Conservation (phyloP, 1,140 invertebrate species). For the Brachionus angularis region DNA sequence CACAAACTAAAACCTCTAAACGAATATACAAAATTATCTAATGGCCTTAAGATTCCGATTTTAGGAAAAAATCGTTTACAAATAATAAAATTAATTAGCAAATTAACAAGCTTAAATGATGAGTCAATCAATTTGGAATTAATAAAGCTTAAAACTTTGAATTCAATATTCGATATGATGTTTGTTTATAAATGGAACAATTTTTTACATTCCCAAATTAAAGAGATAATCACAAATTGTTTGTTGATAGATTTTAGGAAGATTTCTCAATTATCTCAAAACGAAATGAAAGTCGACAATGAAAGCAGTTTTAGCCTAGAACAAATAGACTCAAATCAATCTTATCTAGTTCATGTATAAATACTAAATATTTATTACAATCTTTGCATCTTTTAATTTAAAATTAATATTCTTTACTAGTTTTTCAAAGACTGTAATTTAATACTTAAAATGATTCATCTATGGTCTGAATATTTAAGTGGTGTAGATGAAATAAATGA, state of each 20-base stretch:
- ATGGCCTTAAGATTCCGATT: not conserved
- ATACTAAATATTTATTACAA: not conserved
- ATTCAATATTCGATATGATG: slow-evolving; percentile 20
- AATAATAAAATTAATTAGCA: slow-evolving; percentile 9
- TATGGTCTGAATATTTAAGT: slow-evolving; percentile 23
- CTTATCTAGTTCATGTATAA: no score
- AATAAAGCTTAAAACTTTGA: not conserved
- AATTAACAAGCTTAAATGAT: not conserved
- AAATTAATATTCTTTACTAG: not conserved
- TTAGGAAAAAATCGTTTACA: not conserved
- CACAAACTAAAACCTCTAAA: not conserved
- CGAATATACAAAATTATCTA: slow-evolving; percentile 1
- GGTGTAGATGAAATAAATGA: slow-evolving; percentile 36
- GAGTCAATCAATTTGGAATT: not conserved
- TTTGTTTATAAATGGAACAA: slow-evolving; percentile 42
- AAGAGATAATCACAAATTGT: slow-evolving; percentile 21
- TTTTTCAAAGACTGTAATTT: slow-evolving; percentile 43
- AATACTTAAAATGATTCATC: slow-evolving; percentile 24
- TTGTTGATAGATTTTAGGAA: slow-evolving; percentile 24
- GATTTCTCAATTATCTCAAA: not conserved
- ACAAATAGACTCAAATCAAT: no score
- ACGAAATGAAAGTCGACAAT: not conserved
- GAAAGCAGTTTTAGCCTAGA: no score
- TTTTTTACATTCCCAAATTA: slow-evolving; percentile 38
- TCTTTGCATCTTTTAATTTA: not conserved